Evolutionary conservation across 2,797 vertebrate genomes (phyloP), one percentile per base, ranked within the genome.

Genomic region (Peromyscus aztecus): DNA sequence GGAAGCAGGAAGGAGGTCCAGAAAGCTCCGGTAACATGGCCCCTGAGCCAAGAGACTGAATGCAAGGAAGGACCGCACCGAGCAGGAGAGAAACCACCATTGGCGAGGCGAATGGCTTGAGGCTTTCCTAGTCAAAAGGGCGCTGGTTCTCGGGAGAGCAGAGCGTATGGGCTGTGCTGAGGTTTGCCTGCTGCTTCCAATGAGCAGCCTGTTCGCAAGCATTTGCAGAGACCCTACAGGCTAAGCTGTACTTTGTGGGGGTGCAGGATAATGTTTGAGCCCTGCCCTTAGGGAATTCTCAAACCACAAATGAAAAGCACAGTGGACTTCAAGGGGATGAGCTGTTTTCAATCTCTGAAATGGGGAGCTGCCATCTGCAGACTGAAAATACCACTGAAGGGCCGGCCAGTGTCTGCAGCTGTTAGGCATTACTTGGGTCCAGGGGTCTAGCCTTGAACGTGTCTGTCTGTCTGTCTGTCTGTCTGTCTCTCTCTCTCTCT

Each of bases 401-500:
- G 7, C 84, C 76, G 3, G 61, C 91, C 91, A 65, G 73, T 21
- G 0, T 90, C 93, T 19, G 46, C 82, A 92, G 96, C 94, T 97
- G 91, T 88, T 92, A 57, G 40, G 37, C 75, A 92, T 97, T 89
- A 83, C 93, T 6, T 67, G 59, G 93, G 81, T 90, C 88, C 75
- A 71, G 37, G 96, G 95, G 77, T 92, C 93, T 96, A 96, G 90
- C 84, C 80, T 93, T 82, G 63, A 93, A 84, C 31, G 43, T 52
- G 85, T 95, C 63, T 52, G 11, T 88, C 78, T 93, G 0, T 52
- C 10, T 13, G 11, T 52, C 49, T 49, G 7, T 9, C 43, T 43
- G 4, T 43, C 43, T 43, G n/a, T 75, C 10, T 49, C 46, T 11
- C 46, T 49, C 46, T 46, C 43, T 46, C 43, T 46, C 43, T 46